These are phyloP conservation scores for Helicoverpa zea DNA, from an alignment of 1,140 invertebrate genomes.

Conservation along the genomic window DNA sequence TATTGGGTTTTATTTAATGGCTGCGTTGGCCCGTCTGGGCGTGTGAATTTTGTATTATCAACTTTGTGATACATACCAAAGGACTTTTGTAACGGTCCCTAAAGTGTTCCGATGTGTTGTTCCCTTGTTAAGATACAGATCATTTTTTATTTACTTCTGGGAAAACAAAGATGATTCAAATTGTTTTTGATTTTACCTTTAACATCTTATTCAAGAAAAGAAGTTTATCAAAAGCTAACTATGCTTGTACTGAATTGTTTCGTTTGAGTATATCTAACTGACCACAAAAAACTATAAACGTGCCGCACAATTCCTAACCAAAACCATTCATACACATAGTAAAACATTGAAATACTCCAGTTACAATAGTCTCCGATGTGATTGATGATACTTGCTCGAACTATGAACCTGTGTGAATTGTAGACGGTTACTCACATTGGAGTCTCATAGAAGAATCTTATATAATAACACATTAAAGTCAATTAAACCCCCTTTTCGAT, in stretches of 20 bases:
- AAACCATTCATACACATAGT: conserved; percentile 17
- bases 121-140: conserved; percentile 13
- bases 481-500: conserved; percentile 21
- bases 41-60: conserved; percentile 47
- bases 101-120: conserved; percentile 21
- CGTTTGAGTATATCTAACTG: neutral
- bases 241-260: neutral
- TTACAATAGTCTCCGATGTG: conserved; percentile 20
- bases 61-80: conserved; percentile 46
- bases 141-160: conserved; percentile 17
- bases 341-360: conserved; percentile 29
- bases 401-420: conserved; percentile 26
- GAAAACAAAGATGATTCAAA: neutral
- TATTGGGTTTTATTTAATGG: conserved; percentile 54
- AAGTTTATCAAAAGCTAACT: neutral
- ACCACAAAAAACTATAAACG: neutral
- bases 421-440: neutral
- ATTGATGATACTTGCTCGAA: conserved; percentile 22
- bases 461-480: conserved; percentile 22
- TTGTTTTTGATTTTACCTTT: too few relatives aligned
- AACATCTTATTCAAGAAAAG: too few relatives aligned
- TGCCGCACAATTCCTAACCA: neutral
- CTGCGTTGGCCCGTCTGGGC: conserved; percentile 21
- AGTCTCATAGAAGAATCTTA: neutral
- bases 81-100: conserved; percentile 46